Conservation (phyloP, 2,888 invertebrate genomes). For the Melanotus villosus region DNA sequence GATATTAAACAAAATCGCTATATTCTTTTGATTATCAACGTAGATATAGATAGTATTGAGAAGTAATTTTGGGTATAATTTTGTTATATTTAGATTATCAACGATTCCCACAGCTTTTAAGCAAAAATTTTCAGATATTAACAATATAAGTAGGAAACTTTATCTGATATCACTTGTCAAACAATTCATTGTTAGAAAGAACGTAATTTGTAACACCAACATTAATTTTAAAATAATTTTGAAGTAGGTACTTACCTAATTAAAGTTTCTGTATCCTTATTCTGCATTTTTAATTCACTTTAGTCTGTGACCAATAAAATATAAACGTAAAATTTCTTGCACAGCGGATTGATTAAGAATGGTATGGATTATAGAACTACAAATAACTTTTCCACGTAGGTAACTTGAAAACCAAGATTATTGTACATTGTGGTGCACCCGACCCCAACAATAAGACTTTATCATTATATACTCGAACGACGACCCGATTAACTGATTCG, state of each 20-base stretch:
- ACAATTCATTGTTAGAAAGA: too few relatives aligned
- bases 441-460: constrained; percentile 51
- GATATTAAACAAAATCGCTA: too few relatives aligned
- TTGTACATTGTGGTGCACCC: constrained; percentile 51
- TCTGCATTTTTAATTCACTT: not conserved
- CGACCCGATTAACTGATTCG: constrained; percentile 18
- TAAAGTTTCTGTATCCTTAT: not conserved
- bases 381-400: not conserved
- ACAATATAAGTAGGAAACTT: too few relatives aligned
- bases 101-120: too few relatives aligned
- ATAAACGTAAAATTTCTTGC: not conserved
- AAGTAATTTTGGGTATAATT: too few relatives aligned
- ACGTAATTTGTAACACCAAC: too few relatives aligned
- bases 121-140: too few relatives aligned
- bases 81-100: too few relatives aligned
- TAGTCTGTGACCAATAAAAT: too few relatives aligned
- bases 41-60: too few relatives aligned
- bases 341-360: not conserved
- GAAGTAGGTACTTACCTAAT: not conserved
- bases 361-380: not conserved
- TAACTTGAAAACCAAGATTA: constrained; percentile 7
- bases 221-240: not conserved
- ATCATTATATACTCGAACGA: constrained; percentile 14
- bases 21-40: too few relatives aligned
- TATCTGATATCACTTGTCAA: too few relatives aligned